phyloP scores from a whole-genome alignment of 2,797 vertebrate genomes.

The Alcedo quadribrachys region DNA sequence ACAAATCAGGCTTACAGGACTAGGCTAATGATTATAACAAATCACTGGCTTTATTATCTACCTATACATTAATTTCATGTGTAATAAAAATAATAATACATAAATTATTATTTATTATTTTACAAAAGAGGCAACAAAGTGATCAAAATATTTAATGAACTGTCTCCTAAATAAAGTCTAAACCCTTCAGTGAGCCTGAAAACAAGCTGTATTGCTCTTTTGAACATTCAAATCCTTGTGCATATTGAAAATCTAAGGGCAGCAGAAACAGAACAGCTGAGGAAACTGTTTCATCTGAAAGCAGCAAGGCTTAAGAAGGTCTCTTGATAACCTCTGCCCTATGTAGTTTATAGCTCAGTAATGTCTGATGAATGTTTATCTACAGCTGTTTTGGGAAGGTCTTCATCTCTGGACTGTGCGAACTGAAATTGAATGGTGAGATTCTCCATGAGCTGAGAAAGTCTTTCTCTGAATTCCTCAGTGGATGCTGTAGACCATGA shows the following conservation, averaged over 20 bases:
- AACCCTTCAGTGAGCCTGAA: background rate
- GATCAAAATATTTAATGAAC: background rate
- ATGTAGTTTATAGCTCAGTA: background rate
- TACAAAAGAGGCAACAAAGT: background rate
- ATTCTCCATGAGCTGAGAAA: background rate
- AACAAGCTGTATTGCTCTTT: background rate
- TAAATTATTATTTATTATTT: background rate
- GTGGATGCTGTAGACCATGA: background rate
- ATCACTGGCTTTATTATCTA: background rate
- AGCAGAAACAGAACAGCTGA: constrained; percentile 11
- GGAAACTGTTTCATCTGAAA: background rate
- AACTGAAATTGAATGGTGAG: constrained; percentile 1
- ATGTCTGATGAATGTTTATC: background rate
- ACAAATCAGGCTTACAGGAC: background rate
- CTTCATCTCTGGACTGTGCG: background rate
- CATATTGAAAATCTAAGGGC: background rate
- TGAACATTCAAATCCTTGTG: background rate
- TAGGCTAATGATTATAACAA: background rate
- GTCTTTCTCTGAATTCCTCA: background rate
- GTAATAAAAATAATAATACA: background rate
- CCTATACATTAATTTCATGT: background rate
- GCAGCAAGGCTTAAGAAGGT: background rate
- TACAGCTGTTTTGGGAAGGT: background rate
- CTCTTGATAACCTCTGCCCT: background rate
- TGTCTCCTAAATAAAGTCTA: background rate